Evolutionary conservation across 2,888 invertebrate species (phyloP), one percentile per base, ranked within the genome.

Genomic region (Ophonus ardosiacus): DNA sequence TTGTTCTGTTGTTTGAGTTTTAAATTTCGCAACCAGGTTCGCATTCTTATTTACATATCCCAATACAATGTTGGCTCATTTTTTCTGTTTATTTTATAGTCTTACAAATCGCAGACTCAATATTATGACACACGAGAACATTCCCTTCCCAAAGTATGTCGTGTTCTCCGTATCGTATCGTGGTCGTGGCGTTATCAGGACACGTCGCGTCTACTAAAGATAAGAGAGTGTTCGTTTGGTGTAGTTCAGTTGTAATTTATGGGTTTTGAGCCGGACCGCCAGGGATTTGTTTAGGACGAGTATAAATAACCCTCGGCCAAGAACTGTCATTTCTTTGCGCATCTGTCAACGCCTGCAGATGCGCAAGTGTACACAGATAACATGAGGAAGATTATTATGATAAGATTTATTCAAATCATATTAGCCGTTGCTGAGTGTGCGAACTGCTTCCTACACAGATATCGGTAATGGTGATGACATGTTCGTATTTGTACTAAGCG

Each of bases 251-350:
- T 31, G 31, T 68, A n/a, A 38, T 68, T 68, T 68, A 68, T 68
- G 68, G 31, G 31, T 68, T 68, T 24, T 24, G 15, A 31, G 38
- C 31, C n/a, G 40, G 38, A 38, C 68, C 68, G 68, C 68, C 68
- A n/a, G 68, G 68, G 31, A 68, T 68, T 68, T 68, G 68, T 68
- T 68, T 68, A 68, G 68, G 68, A 68, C 68, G 68, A 24, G 7
- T 24, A 68, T 68, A 68, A 68, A 68, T 68, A 68, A 68, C 31
- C 68, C 15, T n/a, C 8, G 43, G 43, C 10, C 13, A 13, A 51
- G 43, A 13, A 13, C 8, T 51, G 43, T 13, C 43, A 51, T 31
- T 13, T 8, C 43, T 8, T 13, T 13, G 43, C 13, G 43, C 43
- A 51, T 51, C 43, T 51, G 43, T 51, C 43, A 51, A 51, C 43